A percentile compares a stretch with the other conserved stretches of the same genome.
Conservation (phyloP, 2,797 vertebrate genomes). For the Mus minutoides region DNA sequence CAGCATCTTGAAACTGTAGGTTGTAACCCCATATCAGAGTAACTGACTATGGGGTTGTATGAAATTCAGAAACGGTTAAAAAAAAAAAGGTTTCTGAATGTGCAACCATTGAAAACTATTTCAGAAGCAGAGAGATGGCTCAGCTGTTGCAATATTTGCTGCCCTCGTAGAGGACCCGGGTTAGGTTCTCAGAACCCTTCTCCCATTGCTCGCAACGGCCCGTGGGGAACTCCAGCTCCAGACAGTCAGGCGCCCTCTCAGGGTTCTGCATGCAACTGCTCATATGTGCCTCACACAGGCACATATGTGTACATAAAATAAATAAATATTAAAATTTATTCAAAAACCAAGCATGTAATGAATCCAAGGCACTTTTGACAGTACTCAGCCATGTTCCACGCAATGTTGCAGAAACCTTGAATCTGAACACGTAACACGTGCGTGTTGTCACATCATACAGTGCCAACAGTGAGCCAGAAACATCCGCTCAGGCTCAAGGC, state of each 20-base stretch:
- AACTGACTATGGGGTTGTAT: not conserved
- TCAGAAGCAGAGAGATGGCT: not conserved
- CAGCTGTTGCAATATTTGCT: not conserved
- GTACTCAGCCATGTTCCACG: not conserved
- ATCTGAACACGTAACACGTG: not conserved
- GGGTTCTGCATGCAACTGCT: too few relatives aligned
- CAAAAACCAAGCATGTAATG: not conserved
- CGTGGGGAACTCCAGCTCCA: too few relatives aligned
- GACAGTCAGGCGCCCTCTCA: not conserved
- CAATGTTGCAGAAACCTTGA: not conserved
- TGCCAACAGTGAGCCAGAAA: not conserved
- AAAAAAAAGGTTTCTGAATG: not conserved
- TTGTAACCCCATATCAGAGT: not conserved
- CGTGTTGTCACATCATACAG: not conserved
- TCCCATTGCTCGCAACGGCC: too few relatives aligned
- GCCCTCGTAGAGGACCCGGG: not conserved
- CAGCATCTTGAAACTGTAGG: not conserved
- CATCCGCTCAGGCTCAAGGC: not conserved
- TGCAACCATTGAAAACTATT: not conserved
- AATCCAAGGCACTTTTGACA: not conserved
- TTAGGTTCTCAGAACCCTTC: not conserved
- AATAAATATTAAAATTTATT: not conserved
- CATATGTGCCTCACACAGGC: not conserved
- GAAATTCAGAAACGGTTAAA: not conserved
- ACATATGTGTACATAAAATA: not conserved